Evolutionary conservation across 1,140 invertebrate species (phyloP).

Genomic region (Lordiphosa stackelbergi): DNA sequence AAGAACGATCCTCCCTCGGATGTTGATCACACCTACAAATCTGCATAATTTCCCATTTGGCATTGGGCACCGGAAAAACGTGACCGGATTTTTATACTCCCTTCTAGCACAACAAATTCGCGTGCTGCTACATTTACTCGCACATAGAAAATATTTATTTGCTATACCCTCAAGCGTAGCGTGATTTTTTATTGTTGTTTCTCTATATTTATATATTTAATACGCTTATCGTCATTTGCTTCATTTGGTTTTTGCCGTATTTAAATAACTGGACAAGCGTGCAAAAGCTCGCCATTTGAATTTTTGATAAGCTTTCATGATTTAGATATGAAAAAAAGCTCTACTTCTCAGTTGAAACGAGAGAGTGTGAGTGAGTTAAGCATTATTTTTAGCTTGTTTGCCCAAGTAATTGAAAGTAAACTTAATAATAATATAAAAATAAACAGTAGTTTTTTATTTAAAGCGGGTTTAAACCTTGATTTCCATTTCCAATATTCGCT

Average conservation of each 20-base stretch:
- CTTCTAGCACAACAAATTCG: conserved; percentile 24
- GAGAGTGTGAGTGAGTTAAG: conserved; percentile 25
- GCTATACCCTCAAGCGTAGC: conserved; percentile 6
- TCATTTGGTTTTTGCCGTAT: conserved; percentile 32
- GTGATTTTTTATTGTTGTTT: conserved; percentile 23
- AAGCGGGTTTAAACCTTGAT: too few relatives aligned
- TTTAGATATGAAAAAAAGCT: conserved; percentile 27
- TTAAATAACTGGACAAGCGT: conserved; percentile 40
- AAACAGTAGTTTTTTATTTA: too few relatives aligned
- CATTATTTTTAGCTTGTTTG: conserved; percentile 42
- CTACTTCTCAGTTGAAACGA: too few relatives aligned
- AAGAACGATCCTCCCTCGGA: not conserved
- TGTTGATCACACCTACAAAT: conserved; percentile 7
- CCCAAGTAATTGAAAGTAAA: conserved; percentile 7
- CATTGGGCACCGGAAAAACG: conserved; percentile 55
- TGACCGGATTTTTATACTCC: conserved; percentile 40
- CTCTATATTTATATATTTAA: conserved; percentile 4
- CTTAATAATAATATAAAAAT: not conserved
- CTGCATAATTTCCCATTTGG: conserved; percentile 50
- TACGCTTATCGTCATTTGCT: conserved; percentile 40
- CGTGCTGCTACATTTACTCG: conserved; percentile 32
- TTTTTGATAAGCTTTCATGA: conserved; percentile 31
- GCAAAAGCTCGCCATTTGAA: conserved; percentile 27
- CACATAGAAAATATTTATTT: conserved; percentile 1
- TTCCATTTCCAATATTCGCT: too few relatives aligned